A percentile compares a stretch with the other conserved stretches of the same genome.
phyloP scores from a whole-genome alignment of 2,113 vertebrate species.

The Thamnaconus septentrionalis region DNA sequence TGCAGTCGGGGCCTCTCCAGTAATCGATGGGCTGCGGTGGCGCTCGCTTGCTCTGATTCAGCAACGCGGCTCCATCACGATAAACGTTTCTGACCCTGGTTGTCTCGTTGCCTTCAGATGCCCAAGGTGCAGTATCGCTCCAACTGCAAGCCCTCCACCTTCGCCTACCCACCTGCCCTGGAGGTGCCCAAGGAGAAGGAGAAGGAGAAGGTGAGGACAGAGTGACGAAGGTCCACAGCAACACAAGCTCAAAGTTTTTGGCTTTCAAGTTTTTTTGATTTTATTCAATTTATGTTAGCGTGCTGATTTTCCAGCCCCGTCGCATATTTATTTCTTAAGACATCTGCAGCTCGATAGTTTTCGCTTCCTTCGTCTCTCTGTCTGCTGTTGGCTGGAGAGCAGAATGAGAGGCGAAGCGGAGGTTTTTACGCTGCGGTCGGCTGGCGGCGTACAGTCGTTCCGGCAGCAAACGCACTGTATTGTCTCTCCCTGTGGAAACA shows the following conservation, averaged over 20 bases:
- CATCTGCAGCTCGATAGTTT: background rate
- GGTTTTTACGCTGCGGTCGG: too few species aligned
- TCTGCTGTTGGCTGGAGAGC: background rate
- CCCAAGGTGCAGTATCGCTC: slow-evolving; percentile 99
- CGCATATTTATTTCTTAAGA: background rate
- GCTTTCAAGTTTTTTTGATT: too few species aligned
- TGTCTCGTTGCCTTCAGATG: slow-evolving; percentile 79
- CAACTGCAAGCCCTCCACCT: slow-evolving; percentile 98
- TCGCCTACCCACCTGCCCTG: slow-evolving; percentile 95
- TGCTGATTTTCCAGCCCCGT: background rate
- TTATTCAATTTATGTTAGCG: too few species aligned
- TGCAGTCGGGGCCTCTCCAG: too few species aligned
- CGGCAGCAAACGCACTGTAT: slow-evolving; percentile 15
- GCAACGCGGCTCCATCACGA: too few species aligned
- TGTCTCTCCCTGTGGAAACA: slow-evolving; percentile 34
- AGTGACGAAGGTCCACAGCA: too few species aligned
- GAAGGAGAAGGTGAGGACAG: slow-evolving; percentile 91
- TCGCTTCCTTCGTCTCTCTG: background rate
- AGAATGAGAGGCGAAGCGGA: background rate
- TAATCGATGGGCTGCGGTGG: too few species aligned
- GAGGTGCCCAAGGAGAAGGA: slow-evolving; percentile 99
- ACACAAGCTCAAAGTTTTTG: too few species aligned
- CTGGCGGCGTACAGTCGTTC: too few species aligned
- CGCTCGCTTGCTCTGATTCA: too few species aligned
- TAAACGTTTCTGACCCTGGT: too few species aligned